These are phyloP conservation scores for Pyrgilauda ruficollis DNA, from an alignment of 2,113 vertebrate genomes.

Conservation along the genomic window DNA sequence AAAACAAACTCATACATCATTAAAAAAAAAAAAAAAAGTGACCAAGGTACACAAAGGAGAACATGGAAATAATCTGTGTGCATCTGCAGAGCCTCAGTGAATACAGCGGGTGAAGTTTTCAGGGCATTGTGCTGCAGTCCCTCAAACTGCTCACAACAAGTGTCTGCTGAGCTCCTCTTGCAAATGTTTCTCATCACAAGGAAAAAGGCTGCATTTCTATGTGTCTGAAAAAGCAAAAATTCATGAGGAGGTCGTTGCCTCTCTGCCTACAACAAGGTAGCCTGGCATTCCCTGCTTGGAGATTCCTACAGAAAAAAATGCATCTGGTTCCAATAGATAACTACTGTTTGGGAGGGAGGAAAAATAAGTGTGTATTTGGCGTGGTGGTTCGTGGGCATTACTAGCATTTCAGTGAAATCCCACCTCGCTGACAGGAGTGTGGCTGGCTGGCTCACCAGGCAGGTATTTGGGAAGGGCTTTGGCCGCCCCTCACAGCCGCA, in stretches of 20 bases:
- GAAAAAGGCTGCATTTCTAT: not conserved
- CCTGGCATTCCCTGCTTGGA: not conserved
- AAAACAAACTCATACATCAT: not conserved
- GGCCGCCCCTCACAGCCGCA: not conserved
- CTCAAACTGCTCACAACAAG: constrained; percentile 30
- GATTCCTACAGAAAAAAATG: not conserved
- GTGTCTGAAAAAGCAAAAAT: not conserved
- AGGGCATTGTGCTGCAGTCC: not conserved
- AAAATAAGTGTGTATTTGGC: not conserved
- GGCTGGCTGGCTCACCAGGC: not conserved
- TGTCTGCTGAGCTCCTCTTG: not conserved
- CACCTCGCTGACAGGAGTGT: accelerated
- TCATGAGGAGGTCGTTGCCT: not conserved
- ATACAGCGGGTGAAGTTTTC: not conserved
- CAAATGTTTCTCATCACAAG: not conserved
- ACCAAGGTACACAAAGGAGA: not conserved
- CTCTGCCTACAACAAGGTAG: not conserved
- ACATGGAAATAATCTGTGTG: not conserved
- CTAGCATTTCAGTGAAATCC: not conserved
- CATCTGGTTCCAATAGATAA: constrained; percentile 36
- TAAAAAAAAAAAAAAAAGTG: not conserved
- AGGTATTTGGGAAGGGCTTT: not conserved
- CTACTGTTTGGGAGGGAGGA: not conserved
- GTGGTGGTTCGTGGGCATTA: not conserved
- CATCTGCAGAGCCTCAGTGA: not conserved